Evolutionary conservation across 2,797 vertebrate species (phyloP), one percentile per base, ranked within the genome.

Genomic region (Mionectes olivaceus): DNA sequence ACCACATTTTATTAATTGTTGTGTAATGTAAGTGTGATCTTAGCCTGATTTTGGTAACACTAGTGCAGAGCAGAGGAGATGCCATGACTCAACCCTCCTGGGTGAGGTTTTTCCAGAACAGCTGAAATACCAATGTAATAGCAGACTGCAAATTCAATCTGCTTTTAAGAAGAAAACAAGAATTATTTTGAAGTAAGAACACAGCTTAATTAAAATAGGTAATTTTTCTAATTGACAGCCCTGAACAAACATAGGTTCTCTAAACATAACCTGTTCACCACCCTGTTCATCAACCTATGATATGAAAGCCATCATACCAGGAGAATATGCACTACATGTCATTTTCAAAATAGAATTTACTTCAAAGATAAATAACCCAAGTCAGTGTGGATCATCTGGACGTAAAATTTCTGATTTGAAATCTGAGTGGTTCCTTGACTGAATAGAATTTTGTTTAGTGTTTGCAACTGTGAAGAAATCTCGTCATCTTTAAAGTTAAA

Each of bases 401-500:
- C 9, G 12, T 65, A 79, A 55, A 49, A 49, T 65, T 80, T 73
- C 0, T 0, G 13, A 28, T 44, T 76, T 39, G 19, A 69, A 74
- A 85, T 67, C 44, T 25, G 10, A 35, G 13, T 44, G 2, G 5
- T 56, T 83, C 13, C 33, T 90, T 83, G 22, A 28, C 35, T 73
- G 23, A 64, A 68, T 21, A 43, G 37, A 75, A 28, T 69, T 80
- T 61, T 28, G 4, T 88, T 65, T 39, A 9, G 3, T 19, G 11
- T 81, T 71, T 90, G 37, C 24, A 79, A 19, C 49, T 57, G 11
- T 60, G 37, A 78, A 53, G 52, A 70, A 70, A 39, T 78, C 14
- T 82, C 1, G 0, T 28, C 11, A 22, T 21, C 55, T 63, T 44
- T 15, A 22, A 57, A 67, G 37, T 0, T 55, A n/a, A 67, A 25